Conservation (phyloP, 2,113 vertebrate species). For the Falcunculus frontatus region DNA sequence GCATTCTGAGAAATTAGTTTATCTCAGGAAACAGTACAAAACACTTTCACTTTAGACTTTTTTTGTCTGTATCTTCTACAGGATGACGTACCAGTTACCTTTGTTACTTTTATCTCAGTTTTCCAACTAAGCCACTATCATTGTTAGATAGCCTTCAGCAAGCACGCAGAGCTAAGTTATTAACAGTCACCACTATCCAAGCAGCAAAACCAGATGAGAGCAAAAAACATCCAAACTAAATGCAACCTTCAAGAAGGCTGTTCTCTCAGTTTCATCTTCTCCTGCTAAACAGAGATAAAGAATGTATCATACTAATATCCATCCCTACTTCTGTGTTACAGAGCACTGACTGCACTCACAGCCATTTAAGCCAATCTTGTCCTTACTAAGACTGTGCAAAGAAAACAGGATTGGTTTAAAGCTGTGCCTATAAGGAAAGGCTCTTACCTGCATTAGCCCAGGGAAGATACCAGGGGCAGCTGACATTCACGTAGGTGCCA, state of each 20-base stretch:
- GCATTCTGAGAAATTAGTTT: neutral
- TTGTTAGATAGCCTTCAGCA: neutral
- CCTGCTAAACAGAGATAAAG: neutral
- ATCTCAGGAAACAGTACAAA: neutral
- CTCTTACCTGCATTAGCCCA: slow-evolving; percentile 82
- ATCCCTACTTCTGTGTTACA: neutral
- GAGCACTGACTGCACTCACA: neutral
- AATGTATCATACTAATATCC: neutral
- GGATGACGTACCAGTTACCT: neutral
- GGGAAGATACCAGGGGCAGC: slow-evolving; percentile 93
- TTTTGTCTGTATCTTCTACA: neutral
- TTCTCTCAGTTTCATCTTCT: neutral
- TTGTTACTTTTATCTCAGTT: neutral
- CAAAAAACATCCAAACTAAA: neutral
- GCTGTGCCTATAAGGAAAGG: neutral
- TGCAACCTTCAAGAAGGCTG: neutral
- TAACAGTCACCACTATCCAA: neutral
- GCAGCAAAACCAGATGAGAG: neutral
- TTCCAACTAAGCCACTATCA: neutral
- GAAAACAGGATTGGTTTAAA: neutral
- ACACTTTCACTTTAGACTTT: neutral
- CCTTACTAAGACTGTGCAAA: neutral
- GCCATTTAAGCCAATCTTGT: neutral
- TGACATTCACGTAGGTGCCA: slow-evolving; percentile 84
- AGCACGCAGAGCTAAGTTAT: neutral